A percentile compares a stretch with the other conserved stretches of the same genome.
phyloP scores from a whole-genome alignment of 2,888 invertebrate genomes.

The Lingula anatina region DNA sequence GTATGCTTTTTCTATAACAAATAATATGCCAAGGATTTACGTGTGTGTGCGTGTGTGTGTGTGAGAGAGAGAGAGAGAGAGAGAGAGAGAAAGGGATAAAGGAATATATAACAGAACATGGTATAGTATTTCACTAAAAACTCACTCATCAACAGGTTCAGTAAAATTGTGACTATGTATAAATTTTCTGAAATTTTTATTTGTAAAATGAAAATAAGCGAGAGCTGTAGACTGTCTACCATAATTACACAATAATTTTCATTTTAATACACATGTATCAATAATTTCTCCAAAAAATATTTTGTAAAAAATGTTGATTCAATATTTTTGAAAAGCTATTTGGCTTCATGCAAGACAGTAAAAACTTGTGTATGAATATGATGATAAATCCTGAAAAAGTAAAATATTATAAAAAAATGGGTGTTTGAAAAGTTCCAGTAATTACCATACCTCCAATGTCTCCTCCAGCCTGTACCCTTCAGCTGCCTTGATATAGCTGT shows the following conservation, averaged over 20 bases:
- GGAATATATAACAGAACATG: not conserved
- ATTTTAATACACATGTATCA: not conserved
- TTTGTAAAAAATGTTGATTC: too few species aligned
- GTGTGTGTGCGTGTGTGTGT: too few species aligned
- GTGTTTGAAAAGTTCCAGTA: too few species aligned
- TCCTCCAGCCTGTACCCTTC: constrained; percentile 63
- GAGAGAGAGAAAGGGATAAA: too few species aligned
- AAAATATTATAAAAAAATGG: too few species aligned
- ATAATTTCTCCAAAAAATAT: too few species aligned
- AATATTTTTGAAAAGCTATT: too few species aligned
- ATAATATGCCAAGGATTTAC: not conserved
- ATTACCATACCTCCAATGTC: constrained; percentile 56
- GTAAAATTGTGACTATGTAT: not conserved
- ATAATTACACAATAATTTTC: not conserved
- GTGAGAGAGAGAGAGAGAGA: too few species aligned
- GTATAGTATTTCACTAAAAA: not conserved
- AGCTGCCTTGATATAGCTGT: constrained; percentile 56
- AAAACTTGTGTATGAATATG: too few species aligned
- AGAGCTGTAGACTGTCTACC: not conserved
- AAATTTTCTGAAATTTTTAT: not conserved
- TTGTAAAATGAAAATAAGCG: not conserved
- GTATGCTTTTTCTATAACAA: not conserved
- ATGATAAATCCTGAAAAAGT: too few species aligned
- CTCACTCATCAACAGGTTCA: not conserved
- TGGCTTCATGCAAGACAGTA: too few species aligned